These are phyloP conservation scores for Poeciliopsis infans DNA, from an alignment of 2,797 vertebrate genomes.

Conservation along the genomic window DNA sequence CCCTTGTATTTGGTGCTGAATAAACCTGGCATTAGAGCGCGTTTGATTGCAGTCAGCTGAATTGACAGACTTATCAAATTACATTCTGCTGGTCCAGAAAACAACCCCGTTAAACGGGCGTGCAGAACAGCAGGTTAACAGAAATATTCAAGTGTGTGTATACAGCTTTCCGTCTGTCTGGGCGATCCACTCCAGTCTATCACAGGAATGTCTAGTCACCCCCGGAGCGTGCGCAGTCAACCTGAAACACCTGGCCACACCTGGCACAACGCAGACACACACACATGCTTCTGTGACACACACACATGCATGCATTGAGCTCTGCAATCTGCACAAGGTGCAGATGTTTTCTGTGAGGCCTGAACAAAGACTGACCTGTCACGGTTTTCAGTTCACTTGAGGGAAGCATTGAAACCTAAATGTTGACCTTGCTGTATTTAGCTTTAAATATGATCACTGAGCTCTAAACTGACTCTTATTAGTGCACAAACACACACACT, in stretches of 20 bases:
- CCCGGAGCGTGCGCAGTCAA: constrained; percentile 57
- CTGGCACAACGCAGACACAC: constrained; percentile 52
- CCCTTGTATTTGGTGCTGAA: constrained; percentile 57
- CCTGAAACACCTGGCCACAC: constrained; percentile 74
- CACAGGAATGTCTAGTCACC: constrained; percentile 72
- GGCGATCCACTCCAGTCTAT: constrained; percentile 67
- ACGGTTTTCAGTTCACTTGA: constrained; percentile 48
- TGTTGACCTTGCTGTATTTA: constrained; percentile 38
- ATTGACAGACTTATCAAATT: constrained; percentile 45
- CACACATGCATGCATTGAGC: constrained; percentile 9
- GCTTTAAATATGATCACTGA: not conserved
- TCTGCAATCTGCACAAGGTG: constrained; percentile 52
- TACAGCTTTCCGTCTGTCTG: constrained; percentile 54
- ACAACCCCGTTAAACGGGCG: constrained; percentile 41
- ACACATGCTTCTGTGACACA: constrained; percentile 22
- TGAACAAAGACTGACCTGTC: constrained; percentile 66
- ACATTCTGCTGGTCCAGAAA: constrained; percentile 22
- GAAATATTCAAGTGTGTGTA: constrained; percentile 23
- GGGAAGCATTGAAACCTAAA: constrained; percentile 52
- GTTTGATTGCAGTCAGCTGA: constrained; percentile 29
- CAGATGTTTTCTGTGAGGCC: constrained; percentile 47
- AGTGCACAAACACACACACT: not conserved
- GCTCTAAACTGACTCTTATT: not conserved
- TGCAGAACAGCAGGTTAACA: constrained; percentile 24
- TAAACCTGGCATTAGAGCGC: constrained; percentile 35